Evolutionary conservation across 2,113 vertebrate genomes (phyloP).

Genomic region (Panthera leo): DNA sequence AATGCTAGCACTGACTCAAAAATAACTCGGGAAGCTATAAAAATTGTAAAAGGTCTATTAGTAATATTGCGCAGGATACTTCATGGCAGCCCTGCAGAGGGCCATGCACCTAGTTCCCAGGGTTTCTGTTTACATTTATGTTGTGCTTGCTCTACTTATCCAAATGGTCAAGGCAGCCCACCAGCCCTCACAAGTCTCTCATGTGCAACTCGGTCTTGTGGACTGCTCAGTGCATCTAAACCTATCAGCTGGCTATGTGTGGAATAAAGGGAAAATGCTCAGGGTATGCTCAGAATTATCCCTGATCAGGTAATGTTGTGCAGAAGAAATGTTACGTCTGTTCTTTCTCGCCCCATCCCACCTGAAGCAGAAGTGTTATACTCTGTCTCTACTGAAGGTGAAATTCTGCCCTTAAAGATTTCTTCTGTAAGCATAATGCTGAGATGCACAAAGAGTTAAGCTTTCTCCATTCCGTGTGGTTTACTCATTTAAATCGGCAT

Average conservation of each 20-base stretch:
- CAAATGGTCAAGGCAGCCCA: not conserved
- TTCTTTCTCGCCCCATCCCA: not conserved
- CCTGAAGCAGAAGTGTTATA: not conserved
- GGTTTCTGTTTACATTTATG: not conserved
- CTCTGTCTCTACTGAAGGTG: not conserved
- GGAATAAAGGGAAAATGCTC: not conserved
- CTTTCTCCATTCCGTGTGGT: conserved; percentile 74
- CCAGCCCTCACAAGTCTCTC: not conserved
- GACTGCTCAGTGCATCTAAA: not conserved
- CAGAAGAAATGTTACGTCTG: not conserved
- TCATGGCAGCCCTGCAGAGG: not conserved
- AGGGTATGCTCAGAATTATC: not conserved
- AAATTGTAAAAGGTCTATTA: conserved; percentile 49
- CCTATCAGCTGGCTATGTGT: not conserved
- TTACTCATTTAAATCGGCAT: conserved; percentile 79
- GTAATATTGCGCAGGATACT: not conserved
- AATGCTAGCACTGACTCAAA: conserved; percentile 60
- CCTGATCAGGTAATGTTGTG: not conserved
- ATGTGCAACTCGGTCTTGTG: not conserved
- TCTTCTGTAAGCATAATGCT: not conserved
- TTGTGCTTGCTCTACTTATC: not conserved
- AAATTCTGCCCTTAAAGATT: not conserved
- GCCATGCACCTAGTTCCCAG: not conserved
- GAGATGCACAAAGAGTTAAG: conserved; percentile 77
- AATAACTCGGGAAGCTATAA: conserved; percentile 69